Base-by-base conservation (phyloP, 2,888 invertebrate genomes). In the Pseudococcus jackbeardsleyi region DNA sequence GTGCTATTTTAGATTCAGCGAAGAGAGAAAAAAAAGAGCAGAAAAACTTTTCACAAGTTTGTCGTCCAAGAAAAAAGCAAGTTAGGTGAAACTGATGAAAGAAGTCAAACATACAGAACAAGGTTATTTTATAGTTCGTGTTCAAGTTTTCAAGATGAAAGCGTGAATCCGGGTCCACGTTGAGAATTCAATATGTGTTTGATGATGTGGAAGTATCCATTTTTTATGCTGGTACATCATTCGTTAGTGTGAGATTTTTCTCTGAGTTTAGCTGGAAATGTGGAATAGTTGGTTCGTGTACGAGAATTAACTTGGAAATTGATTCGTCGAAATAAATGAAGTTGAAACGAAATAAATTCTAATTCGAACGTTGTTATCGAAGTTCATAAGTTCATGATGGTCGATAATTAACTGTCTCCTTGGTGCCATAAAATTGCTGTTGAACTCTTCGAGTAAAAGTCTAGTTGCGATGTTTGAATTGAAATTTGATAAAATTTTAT, bases 101-200 rank as follows among this genome's bases (percentile, higher is more conserved):
- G 64, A 64, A 64, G 22, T 9, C 64, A 15, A 64, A 64, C 11
- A 22, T 19, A 64, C 19, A 22, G 19, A 64, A 64, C 64, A 22
- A 64, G 12, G 64, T 22, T 64, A 22, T 64, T 64, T 22, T 64
- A 64, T 54, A 54, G 54, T 54, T 54, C 64, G 19, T 64, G 64
- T 64, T 22, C 64, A 22, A 64, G 64, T 64, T 64, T 64, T 64
- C 64, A 15, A 64, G 22, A 64, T 64, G 64, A 64, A 64, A 64
- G 64, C 64, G 64, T 22, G 12, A 64, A 64, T 64, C 64, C 64
- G 19, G 64, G 64, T 64, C 12, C 22, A 54, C 54, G n/a, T 54
- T 54, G 22, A 22, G 22, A 11, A 64, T 19, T 64, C 54, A 54
- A 22, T 64, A 64, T n/a, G n/a, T 64, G 64, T 12, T 64, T 22